phyloP scores from a whole-genome alignment of 2,797 vertebrate species.

The Anguilla megastoma region DNA sequence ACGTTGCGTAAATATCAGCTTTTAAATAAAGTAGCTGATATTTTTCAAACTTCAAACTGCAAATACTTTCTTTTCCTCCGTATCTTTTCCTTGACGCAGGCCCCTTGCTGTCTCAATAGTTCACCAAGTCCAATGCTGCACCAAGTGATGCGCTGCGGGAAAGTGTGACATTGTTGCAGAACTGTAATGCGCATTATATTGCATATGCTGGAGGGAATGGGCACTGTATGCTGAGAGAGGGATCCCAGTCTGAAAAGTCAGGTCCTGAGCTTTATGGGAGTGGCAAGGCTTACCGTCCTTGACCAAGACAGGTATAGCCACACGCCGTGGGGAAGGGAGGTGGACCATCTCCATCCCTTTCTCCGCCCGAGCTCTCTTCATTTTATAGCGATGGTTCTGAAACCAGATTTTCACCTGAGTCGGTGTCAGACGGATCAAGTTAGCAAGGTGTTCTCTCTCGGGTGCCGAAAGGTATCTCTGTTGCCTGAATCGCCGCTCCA shows the following conservation, averaged over 20 bases:
- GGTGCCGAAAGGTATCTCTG: slow-evolving; percentile 81
- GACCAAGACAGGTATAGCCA: slow-evolving; percentile 82
- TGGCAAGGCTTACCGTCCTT: slow-evolving; percentile 84
- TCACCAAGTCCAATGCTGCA: slow-evolving; percentile 92
- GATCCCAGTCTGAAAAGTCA: slow-evolving; percentile 79
- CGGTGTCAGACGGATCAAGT: slow-evolving; percentile 76
- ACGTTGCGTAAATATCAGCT: slow-evolving; percentile 24
- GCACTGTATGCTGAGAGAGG: slow-evolving; percentile 80
- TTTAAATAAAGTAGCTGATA: slow-evolving; percentile 28
- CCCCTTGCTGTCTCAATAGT: slow-evolving; percentile 27
- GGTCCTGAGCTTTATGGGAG: slow-evolving; percentile 77
- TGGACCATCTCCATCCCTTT: slow-evolving; percentile 82
- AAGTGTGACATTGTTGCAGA: slow-evolving; percentile 75
- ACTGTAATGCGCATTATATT: slow-evolving; percentile 78
- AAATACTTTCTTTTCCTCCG: slow-evolving; percentile 4
- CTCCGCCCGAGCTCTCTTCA: slow-evolving; percentile 80
- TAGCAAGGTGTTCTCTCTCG: slow-evolving; percentile 80
- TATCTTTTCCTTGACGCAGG: neutral
- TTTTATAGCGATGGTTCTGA: slow-evolving; percentile 81
- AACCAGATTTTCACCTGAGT: slow-evolving; percentile 85
- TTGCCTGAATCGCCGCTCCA: slow-evolving; percentile 79
- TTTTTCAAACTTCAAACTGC: slow-evolving; percentile 23
- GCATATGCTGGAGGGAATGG: slow-evolving; percentile 81
- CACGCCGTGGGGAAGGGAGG: slow-evolving; percentile 77
- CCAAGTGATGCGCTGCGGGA: slow-evolving; percentile 78